Evolutionary conservation across 92 coral and sea anemone genomes (phyloP), one percentile per base, ranked within the genome.

Genomic region (Meandrina meandrites): DNA sequence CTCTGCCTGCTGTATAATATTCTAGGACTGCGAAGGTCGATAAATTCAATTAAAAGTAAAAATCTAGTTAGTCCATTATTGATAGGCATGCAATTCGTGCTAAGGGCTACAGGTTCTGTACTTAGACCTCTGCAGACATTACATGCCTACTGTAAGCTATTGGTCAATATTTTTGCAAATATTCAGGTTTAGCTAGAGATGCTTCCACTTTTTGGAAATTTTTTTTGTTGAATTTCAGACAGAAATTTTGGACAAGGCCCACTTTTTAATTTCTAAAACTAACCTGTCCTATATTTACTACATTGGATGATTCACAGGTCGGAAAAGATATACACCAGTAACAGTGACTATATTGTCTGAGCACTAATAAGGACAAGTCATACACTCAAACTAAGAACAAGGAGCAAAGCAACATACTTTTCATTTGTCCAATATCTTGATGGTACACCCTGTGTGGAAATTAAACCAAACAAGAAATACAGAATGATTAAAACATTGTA

Each of bases 1-100:
- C 88, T 76, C 54, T 94, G 98, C 53, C 90, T 83, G 64, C 91
- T 83, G 89, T 79, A 88, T 88, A 88, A 57, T 77, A 85, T 76
- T 62, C 76, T 85, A 19, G 88, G 88, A 31, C 88, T 76, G 88
- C n/a, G n/a, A n/a, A n/a, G n/a, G n/a, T 32, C 8, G 17, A 60
- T 27, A 42, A 76, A 42, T 48, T n/a, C n/a, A 48, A 7, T 14
- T 24, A 40, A 11, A 24, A 45, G n/a, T 53, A 30, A 22, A 48
- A 45, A 13, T 13, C n/a, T 30, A 22, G 9, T 27, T 48, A 42
- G 45, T 19, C 45, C 11, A 48, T 48, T 48, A 48, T 48, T 8
- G 11, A 48, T 13, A 48, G 45, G 45, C 45, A 40, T 40, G 45
- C 45, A 40, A 40, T 40, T n/a, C 64, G 18, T 57, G 64, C 64